These are phyloP conservation scores for Dolichotis patagonum DNA, from an alignment of 2,113 vertebrate genomes.

Conservation along the genomic window DNA sequence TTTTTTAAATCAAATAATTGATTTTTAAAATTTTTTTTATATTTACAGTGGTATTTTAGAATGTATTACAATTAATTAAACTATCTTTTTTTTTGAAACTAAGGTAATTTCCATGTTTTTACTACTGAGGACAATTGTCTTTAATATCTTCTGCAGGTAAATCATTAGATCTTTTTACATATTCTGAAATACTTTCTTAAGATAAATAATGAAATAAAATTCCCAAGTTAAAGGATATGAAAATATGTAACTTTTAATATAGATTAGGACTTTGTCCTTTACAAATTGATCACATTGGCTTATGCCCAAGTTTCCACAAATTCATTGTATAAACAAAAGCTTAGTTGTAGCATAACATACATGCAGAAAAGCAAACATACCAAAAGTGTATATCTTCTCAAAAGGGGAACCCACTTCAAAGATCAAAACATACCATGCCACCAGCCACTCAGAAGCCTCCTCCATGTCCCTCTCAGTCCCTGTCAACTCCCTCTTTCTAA, in stretches of 20 bases:
- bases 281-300: neutral
- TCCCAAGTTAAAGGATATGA: neutral
- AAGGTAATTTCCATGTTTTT: neutral
- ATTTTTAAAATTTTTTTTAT: neutral
- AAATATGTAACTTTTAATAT: neutral
- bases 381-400: neutral
- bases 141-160: neutral
- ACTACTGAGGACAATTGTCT: neutral
- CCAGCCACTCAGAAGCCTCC: neutral
- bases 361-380: rapidly evolving
- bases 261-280: neutral
- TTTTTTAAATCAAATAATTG: neutral
- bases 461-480: neutral
- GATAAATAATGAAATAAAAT: neutral
- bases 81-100: neutral
- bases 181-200: neutral
- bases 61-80: neutral
- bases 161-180: neutral
- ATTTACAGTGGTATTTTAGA: neutral
- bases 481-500: neutral
- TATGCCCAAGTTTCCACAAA: neutral
- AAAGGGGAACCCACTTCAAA: neutral
- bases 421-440: neutral
- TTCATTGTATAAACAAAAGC: neutral
- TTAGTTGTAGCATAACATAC: neutral